Percentiles rank a stretch among this genome's conserved stretches.
Conservation (phyloP, 2,888 invertebrate genomes). For the Imbricaverruca yamaguchii region DNA sequence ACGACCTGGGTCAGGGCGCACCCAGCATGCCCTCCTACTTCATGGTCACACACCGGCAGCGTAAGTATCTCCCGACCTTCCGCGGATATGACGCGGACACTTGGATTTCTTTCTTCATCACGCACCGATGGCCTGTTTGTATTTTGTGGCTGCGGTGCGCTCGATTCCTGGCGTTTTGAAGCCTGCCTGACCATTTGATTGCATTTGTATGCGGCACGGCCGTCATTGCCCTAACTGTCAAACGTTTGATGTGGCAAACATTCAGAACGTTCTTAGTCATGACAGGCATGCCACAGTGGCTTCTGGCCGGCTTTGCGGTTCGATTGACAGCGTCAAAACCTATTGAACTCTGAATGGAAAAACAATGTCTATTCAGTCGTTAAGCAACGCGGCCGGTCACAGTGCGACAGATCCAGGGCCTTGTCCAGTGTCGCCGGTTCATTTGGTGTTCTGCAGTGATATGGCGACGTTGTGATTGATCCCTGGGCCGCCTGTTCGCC, state of each 20-base stretch:
- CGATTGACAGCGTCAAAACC: too few relatives aligned
- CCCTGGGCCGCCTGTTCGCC: neutral
- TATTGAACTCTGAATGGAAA: too few relatives aligned
- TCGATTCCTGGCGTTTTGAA: neutral
- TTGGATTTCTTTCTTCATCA: too few relatives aligned
- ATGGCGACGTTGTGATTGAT: too few relatives aligned
- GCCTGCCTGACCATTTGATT: neutral
- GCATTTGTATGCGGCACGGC: neutral
- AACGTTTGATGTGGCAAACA: neutral
- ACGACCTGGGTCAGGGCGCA: slow-evolving; percentile 59
- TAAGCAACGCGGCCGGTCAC: too few relatives aligned
- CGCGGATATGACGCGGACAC: neutral
- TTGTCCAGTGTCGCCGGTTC: too few relatives aligned
- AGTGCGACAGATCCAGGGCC: too few relatives aligned
- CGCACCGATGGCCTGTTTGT: neutral
- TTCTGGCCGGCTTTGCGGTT: too few relatives aligned
- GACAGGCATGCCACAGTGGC: too few relatives aligned
- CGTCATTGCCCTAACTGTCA: neutral
- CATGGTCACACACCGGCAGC: slow-evolving; percentile 64
- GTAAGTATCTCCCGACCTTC: slow-evolving; percentile 41
- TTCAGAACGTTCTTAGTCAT: neutral
- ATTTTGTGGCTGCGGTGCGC: neutral
- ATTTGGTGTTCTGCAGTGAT: too few relatives aligned
- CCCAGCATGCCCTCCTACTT: slow-evolving; percentile 63
- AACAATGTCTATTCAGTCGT: too few relatives aligned